Evolutionary conservation across 2,797 vertebrate species (phyloP).

Genomic region (Myotis myotis): DNA sequence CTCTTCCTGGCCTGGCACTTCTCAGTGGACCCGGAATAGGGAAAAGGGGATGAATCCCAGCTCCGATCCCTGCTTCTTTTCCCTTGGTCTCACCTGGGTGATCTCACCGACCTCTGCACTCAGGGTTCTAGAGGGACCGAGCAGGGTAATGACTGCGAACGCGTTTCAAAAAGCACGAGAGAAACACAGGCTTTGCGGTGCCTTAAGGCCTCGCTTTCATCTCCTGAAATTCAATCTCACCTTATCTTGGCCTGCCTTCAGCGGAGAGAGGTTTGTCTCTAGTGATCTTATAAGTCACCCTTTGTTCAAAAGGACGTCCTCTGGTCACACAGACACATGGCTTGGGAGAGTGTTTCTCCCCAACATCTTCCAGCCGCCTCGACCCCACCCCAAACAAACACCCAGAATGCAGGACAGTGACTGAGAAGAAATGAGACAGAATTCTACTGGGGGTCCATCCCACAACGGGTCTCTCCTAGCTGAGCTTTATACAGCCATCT

Average conservation of each 20-base stretch:
- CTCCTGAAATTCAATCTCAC: conserved; percentile 40
- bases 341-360: background rate
- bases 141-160: conserved; percentile 46
- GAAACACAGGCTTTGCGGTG: conserved; percentile 54
- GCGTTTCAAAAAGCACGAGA: conserved; percentile 53
- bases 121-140: conserved; percentile 53
- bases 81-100: conserved; percentile 24
- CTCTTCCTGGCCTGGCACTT: background rate
- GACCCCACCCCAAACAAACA: background rate
- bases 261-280: background rate
- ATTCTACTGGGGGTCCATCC: background rate
- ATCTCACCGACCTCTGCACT: background rate
- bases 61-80: background rate
- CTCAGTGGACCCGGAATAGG: background rate
- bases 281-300: background rate
- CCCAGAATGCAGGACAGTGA: background rate
- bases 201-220: conserved; percentile 50
- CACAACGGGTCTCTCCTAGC: background rate
- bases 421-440: background rate
- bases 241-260: background rate
- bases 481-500: background rate
- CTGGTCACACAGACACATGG: background rate
- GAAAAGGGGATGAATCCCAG: background rate
- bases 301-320: background rate
- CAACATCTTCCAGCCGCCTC: background rate